Conservation (phyloP, 53 echinoderm and acorn worm species). For the Actinopyga echinites region DNA sequence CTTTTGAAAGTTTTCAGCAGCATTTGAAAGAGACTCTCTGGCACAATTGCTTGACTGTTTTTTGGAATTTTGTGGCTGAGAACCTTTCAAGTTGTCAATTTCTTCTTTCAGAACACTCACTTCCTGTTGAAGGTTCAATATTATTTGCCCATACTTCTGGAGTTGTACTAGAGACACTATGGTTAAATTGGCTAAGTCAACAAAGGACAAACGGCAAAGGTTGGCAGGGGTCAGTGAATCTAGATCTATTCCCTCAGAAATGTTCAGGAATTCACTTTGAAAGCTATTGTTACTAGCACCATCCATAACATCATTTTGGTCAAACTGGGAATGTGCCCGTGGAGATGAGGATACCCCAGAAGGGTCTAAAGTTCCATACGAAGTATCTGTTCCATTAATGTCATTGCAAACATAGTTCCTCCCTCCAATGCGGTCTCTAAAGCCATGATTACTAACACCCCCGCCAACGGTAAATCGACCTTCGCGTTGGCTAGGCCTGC, state of each 20-base stretch:
- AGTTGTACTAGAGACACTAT: slow-evolving; percentile 44
- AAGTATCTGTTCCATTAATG: slow-evolving; percentile 17
- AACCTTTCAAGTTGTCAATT: slow-evolving; percentile 22
- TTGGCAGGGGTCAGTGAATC: slow-evolving; percentile 49
- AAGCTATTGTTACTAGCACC: slow-evolving; percentile 35
- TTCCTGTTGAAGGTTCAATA: slow-evolving; percentile 37
- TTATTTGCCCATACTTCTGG: slow-evolving; percentile 45
- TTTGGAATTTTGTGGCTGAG: slow-evolving; percentile 30
- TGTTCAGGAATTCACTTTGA: slow-evolving; percentile 40
- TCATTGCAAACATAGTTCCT: slow-evolving; percentile 19
- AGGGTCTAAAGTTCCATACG: slow-evolving; percentile 25
- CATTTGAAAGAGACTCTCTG: slow-evolving; percentile 19
- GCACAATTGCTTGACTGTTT: slow-evolving; percentile 30
- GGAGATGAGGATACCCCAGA: slow-evolving; percentile 27
- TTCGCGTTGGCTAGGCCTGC: slow-evolving; percentile 24
- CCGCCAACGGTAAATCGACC: slow-evolving; percentile 24
- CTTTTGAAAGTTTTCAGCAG: slow-evolving; percentile 31
- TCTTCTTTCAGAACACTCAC: slow-evolving; percentile 35
- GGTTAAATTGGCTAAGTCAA: slow-evolving; percentile 41
- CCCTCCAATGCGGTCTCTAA: background rate
- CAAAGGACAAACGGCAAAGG: slow-evolving; percentile 49
- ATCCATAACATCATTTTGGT: slow-evolving; percentile 40
- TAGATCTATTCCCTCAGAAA: slow-evolving; percentile 39
- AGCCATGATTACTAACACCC: slow-evolving; percentile 23
- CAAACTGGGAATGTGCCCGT: slow-evolving; percentile 41